Conservation (phyloP, 2,888 invertebrate genomes). For the Ypsolopha scabrella region DNA sequence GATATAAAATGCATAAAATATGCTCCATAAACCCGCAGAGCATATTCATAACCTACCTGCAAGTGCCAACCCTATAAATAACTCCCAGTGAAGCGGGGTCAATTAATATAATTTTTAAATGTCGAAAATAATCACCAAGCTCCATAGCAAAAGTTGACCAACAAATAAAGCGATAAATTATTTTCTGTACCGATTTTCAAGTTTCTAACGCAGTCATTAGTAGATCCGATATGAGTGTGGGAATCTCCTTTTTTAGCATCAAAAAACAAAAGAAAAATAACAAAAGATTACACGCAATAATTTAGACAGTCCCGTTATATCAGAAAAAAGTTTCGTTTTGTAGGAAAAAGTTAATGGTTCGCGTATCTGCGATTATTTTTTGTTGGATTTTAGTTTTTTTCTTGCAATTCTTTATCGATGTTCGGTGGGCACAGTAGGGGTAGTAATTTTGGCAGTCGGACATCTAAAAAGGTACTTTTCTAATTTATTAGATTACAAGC, state of each 20-base stretch:
- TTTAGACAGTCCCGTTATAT: constrained; percentile 54
- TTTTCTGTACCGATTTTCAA: neutral
- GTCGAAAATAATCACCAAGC: too few relatives aligned
- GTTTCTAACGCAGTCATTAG: constrained; percentile 1
- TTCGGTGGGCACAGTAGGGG: constrained; percentile 53
- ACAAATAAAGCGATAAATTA: constrained; percentile 14
- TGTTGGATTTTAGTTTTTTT: constrained; percentile 25
- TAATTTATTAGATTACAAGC: constrained; percentile 2
- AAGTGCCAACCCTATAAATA: too few relatives aligned
- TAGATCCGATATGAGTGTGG: constrained; percentile 34
- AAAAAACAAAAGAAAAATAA: constrained; percentile 37
- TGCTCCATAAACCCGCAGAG: neutral
- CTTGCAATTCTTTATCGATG: constrained; percentile 38
- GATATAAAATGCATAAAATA: constrained; percentile 3
- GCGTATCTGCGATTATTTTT: constrained; percentile 58
- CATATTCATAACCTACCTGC: too few relatives aligned
- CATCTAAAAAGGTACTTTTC: constrained; percentile 12
- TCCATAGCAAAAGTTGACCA: neutral
- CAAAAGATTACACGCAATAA: constrained; percentile 64
- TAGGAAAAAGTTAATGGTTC: constrained; percentile 51
- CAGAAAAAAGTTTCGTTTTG: constrained; percentile 34
- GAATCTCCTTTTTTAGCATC: constrained; percentile 33
- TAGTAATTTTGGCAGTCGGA: constrained; percentile 19
- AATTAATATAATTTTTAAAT: neutral
- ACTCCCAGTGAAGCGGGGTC: too few relatives aligned